Percentiles rank a stretch among this genome's conserved stretches.
Conservation (phyloP, 2,797 vertebrate species). For the Chloroceryle amazona region DNA sequence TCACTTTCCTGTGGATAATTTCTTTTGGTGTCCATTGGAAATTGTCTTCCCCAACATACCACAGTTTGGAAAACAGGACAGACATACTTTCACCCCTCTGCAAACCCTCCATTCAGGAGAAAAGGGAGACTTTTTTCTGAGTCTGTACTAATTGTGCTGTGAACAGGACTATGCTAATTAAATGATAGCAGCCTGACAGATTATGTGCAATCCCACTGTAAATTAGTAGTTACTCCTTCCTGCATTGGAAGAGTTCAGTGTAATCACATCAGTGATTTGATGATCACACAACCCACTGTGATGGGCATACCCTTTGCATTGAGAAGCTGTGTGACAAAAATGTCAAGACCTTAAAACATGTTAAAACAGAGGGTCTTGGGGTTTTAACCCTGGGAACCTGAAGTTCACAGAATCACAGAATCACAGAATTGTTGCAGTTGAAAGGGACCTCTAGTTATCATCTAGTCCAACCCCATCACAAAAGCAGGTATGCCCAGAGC, state of each 20-base stretch:
- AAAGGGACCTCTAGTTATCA: too few relatives aligned
- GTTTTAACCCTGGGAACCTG: too few relatives aligned
- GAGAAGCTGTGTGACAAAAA: background rate
- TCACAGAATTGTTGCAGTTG: too few relatives aligned
- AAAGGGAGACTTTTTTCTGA: background rate
- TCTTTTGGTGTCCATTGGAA: background rate
- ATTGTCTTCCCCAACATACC: background rate
- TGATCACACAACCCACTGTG: rapidly evolving
- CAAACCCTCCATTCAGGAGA: too few relatives aligned
- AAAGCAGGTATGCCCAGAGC: too few relatives aligned
- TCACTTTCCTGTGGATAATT: background rate
- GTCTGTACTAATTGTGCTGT: background rate
- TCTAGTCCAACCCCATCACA: too few relatives aligned
- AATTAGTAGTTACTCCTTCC: background rate
- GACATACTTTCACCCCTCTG: rapidly evolving
- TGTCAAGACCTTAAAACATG: background rate
- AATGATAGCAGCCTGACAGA: background rate
- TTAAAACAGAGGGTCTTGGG: background rate
- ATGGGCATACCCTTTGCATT: rapidly evolving
- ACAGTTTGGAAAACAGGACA: background rate
- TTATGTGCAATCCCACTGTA: background rate
- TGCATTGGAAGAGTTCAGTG: background rate
- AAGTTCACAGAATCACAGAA: too few relatives aligned
- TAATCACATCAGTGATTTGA: background rate
- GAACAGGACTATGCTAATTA: background rate